Conservation (phyloP, 1,140 invertebrate genomes). For the Calliphora vicina region DNA sequence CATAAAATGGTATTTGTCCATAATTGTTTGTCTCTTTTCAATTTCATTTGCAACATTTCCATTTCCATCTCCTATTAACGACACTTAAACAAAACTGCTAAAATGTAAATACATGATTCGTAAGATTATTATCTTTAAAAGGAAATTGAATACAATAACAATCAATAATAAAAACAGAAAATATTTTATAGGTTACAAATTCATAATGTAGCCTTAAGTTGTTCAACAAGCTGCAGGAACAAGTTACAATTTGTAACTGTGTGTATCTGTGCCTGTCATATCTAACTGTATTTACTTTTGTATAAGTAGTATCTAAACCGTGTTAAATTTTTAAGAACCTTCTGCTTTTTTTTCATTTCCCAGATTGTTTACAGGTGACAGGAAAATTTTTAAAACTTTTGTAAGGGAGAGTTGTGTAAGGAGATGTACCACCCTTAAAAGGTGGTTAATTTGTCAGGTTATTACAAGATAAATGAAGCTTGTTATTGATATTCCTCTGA, state of each 20-base stretch:
- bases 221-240: too few relatives aligned
- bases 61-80: neutral
- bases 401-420: neutral
- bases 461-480: neutral
- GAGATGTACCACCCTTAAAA: neutral
- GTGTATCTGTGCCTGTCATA: neutral
- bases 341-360: neutral
- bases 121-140: neutral
- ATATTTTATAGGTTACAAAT: neutral
- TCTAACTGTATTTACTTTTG: neutral
- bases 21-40: neutral
- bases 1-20: neutral
- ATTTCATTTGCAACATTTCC: neutral
- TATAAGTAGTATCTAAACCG: neutral
- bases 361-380: neutral
- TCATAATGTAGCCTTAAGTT: neutral
- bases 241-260: neutral
- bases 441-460: neutral
- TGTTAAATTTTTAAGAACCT: constrained; percentile 25
- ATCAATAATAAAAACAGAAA: neutral
- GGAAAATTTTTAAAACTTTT: neutral
- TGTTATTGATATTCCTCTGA: neutral
- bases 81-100: too few relatives aligned
- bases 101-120: neutral
- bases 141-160: neutral